Conservation (phyloP, 1,140 invertebrate species). For the Polypedilum vanderplanki region DNA sequence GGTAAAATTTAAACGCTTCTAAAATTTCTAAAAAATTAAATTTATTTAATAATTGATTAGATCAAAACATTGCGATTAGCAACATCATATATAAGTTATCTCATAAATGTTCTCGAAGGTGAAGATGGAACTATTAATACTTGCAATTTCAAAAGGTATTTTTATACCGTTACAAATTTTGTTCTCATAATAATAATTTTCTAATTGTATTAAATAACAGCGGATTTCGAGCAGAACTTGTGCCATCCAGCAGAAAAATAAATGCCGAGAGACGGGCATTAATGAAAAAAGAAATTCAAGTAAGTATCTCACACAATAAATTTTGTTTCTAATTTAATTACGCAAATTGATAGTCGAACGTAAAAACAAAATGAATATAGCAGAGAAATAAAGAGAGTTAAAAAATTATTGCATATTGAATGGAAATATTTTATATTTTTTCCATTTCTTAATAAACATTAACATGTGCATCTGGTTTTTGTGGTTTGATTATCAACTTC, state of each 20-base stretch:
- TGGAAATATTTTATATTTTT: not conserved
- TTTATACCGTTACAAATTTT: too few relatives aligned
- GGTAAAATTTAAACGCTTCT: conserved; percentile 40
- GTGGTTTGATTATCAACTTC: conserved; percentile 2
- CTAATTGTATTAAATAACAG: conserved; percentile 10
- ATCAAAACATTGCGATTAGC: conserved; percentile 83
- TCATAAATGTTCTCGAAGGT: conserved; percentile 68
- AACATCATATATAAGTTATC: conserved; percentile 81
- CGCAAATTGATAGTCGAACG: too few relatives aligned
- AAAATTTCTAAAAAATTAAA: not conserved
- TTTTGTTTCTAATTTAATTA: too few relatives aligned
- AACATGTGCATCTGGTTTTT: conserved; percentile 12
- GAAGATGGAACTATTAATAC: conserved; percentile 39
- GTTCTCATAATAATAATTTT: too few relatives aligned
- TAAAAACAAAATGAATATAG: too few relatives aligned
- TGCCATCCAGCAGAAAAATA: conserved; percentile 30
- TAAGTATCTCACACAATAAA: not conserved
- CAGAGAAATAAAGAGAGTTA: too few relatives aligned
- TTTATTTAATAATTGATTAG: conserved; percentile 41
- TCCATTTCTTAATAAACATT: conserved; percentile 6
- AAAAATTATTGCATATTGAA: too few relatives aligned
- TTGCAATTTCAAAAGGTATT: conserved; percentile 25
- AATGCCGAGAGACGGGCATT: conserved; percentile 30
- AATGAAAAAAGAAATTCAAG: conserved; percentile 26
- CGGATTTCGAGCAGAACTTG: conserved; percentile 31